These are phyloP conservation scores for Ficedula albicollis DNA, from an alignment of 2,797 vertebrate species.

Conservation along the genomic window DNA sequence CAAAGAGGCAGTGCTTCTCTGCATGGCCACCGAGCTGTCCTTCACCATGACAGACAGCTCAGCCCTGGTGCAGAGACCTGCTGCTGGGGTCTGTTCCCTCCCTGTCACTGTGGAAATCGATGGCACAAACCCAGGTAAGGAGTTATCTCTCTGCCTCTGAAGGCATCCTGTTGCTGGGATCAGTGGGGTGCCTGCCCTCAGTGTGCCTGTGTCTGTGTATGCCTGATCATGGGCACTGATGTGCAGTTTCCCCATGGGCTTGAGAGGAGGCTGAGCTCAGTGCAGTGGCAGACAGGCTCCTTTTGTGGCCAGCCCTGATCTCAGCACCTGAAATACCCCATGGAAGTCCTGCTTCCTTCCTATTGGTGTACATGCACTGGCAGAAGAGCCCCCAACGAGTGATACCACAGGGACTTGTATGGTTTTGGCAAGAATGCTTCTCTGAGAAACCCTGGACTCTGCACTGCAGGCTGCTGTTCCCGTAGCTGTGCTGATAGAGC, in stretches of 20 bases:
- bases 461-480: neutral
- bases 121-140: slow-evolving; percentile 74
- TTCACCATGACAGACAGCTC: slow-evolving; percentile 52
- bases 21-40: slow-evolving; percentile 65
- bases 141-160: neutral
- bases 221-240: neutral
- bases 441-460: neutral
- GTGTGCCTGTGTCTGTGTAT: rapidly evolving
- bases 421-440: neutral
- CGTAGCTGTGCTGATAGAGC: neutral
- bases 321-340: neutral
- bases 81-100: slow-evolving; percentile 12
- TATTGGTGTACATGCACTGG: neutral
- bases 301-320: neutral
- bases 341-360: neutral
- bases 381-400: neutral
- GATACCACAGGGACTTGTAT: too few relatives aligned
- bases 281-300: neutral
- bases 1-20: slow-evolving; percentile 70
- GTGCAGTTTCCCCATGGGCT: neutral
- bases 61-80: slow-evolving; percentile 42
- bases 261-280: neutral
- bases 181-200: rapidly evolving
- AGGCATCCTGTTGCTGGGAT: neutral
- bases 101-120: slow-evolving; percentile 70